Conservation (phyloP, 2,888 invertebrate species). For the Lycocerus yunnanus region DNA sequence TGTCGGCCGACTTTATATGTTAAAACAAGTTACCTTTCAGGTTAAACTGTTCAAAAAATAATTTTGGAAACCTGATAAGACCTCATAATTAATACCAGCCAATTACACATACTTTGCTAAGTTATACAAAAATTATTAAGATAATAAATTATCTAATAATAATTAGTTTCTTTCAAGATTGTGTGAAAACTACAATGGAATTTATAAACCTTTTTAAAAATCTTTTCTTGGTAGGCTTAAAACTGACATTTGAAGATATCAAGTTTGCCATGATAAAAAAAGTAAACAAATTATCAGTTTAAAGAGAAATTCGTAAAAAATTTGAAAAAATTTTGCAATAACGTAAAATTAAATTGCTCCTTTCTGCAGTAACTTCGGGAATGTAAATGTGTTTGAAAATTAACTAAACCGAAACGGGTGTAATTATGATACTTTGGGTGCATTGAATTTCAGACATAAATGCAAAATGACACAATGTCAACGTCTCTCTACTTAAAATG, state of each 20-base stretch:
- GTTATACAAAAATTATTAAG: neutral
- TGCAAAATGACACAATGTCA: slow-evolving; percentile 15
- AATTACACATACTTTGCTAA: neutral
- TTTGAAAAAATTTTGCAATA: neutral
- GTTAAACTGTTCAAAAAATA: neutral
- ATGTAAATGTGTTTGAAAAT: no score
- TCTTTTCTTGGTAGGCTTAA: neutral
- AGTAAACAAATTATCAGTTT: neutral
- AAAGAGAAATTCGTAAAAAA: neutral
- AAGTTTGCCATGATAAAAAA: neutral
- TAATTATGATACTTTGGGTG: neutral
- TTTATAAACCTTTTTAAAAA: no score
- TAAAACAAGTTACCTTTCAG: neutral
- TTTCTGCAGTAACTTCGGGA: no score
- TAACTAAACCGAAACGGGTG: neutral
- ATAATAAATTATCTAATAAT: no score
- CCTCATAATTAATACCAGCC: no score
- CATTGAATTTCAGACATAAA: slow-evolving; percentile 4
- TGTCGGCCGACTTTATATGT: neutral
- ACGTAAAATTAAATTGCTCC: no score
- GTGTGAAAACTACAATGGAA: neutral
- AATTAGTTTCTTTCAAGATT: no score
- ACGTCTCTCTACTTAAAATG: slow-evolving; percentile 31
- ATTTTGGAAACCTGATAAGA: neutral
- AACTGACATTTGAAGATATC: no score